Evolutionary conservation across 2,113 vertebrate genomes (phyloP).

Genomic region (Peromyscus californicus): DNA sequence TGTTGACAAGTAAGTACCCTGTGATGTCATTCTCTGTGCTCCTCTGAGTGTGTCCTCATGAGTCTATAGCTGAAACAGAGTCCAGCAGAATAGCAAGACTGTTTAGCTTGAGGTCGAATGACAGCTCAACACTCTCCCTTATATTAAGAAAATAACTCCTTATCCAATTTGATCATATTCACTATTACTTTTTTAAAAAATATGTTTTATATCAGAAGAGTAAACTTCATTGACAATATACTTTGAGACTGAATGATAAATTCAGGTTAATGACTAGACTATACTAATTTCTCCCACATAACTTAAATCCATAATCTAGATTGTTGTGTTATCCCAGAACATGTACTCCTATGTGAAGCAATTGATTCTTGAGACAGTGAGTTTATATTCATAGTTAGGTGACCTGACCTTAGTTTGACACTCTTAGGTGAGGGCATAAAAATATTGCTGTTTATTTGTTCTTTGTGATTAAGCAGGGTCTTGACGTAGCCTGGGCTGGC

Average conservation of each 20-base stretch:
- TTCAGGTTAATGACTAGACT: background rate
- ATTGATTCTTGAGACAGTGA: background rate
- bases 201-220: background rate
- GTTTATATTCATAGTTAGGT: background rate
- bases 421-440: background rate
- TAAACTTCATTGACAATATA: background rate
- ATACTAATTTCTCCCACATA: background rate
- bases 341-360: slow-evolving; percentile 10
- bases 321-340: background rate
- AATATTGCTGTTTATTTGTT: background rate
- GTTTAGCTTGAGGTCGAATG: background rate
- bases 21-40: background rate
- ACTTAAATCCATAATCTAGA: background rate
- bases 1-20: slow-evolving; percentile 94
- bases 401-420: background rate
- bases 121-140: background rate
- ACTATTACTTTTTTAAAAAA: background rate
- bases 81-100: background rate
- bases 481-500: background rate
- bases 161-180: background rate
- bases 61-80: background rate
- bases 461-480: background rate
- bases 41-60: background rate
- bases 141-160: background rate
- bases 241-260: background rate